Base-by-base conservation (phyloP, 2,113 vertebrate species). In the Ceyx margarethae region DNA sequence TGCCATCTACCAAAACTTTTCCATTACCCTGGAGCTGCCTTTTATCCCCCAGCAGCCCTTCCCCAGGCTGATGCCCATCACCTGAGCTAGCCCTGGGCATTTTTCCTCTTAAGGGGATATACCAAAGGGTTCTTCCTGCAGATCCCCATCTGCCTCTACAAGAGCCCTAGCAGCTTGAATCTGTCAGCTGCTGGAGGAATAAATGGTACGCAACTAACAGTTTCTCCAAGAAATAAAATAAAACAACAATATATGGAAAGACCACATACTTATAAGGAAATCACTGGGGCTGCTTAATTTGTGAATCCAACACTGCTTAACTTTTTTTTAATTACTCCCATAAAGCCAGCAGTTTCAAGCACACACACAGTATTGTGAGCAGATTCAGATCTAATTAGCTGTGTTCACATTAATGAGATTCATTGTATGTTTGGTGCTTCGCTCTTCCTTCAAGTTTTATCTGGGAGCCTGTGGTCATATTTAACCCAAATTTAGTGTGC, bases 311-410 rank as follows among this genome's bases (percentile, higher is more conserved):
- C 75, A 56, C 94, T 89, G 60, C 64, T 92, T 94, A 91, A 82
- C 84, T 94, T 94, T 87, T 64, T 96, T 68, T 96, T 82, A 29
- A 95, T 96, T 76, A 85, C 84, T 93, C 84, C 92, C 87, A 95
- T 96, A 91, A 96, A 96, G 79, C 60, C 81, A 64, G 84, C 68
- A 74, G 89, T 92, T 85, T 89, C 3, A 3, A 93, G 86, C 51
- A 65, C 77, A 79, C 46, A 54, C 2, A 26, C 67, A 73, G 67
- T 62, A 91, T 17, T 51, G 87, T 5, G 51, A 95, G 81, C 76
- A 93, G 91, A 95, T 96, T 96, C 91, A 77, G 91, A 92, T 93
- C 94, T 94, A 95, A 96, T 96, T 96, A 96, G 87, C 89, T 89
- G 51, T 77, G 89, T 64, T 94, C 91, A 60, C 6, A 26, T 96